A percentile compares a stretch with the other conserved stretches of the same genome.
Evolutionary conservation across 2,888 invertebrate genomes (phyloP).

Genomic region (Cheilosia grossa): DNA sequence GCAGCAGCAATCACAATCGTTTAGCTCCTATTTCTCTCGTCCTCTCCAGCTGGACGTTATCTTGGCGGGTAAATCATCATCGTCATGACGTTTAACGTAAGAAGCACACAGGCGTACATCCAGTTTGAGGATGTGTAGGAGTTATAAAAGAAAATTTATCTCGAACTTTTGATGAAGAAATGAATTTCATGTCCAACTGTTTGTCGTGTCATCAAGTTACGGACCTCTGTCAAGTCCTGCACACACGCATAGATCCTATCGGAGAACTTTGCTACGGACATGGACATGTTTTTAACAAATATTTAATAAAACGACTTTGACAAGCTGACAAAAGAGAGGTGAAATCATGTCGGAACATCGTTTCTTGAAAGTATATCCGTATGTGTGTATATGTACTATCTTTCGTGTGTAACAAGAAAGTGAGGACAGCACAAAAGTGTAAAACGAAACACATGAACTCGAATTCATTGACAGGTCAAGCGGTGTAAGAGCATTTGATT

Average conservation of each 20-base stretch:
- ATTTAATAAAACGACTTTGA: slow-evolving; percentile 59
- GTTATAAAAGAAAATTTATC: slow-evolving; percentile 35
- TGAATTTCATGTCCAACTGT: slow-evolving; percentile 57
- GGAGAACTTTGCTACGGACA: slow-evolving; percentile 28
- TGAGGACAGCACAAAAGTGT: not conserved
- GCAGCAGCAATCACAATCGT: slow-evolving; percentile 50
- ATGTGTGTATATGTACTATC: too few species aligned
- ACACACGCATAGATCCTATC: slow-evolving; percentile 29
- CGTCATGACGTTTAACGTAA: slow-evolving; percentile 7
- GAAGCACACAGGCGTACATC: slow-evolving; percentile 3
- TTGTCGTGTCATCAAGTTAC: slow-evolving; percentile 65
- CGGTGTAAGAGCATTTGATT: slow-evolving; percentile 54
- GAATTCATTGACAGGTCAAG: slow-evolving; percentile 52
- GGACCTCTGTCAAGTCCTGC: slow-evolving; percentile 31
- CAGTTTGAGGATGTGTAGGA: slow-evolving; percentile 6
- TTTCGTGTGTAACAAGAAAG: not conserved
- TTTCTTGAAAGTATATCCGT: slow-evolving; percentile 21
- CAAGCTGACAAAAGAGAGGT: slow-evolving; percentile 24
- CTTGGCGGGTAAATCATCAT: slow-evolving; percentile 58
- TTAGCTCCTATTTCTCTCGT: slow-evolving; percentile 25
- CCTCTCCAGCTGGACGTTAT: slow-evolving; percentile 37
- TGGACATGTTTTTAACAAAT: slow-evolving; percentile 52
- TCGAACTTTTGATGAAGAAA: slow-evolving; percentile 47
- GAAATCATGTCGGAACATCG: slow-evolving; percentile 11
- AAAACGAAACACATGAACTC: not conserved